Evolutionary conservation across 1,140 invertebrate genomes (phyloP), one percentile per base, ranked within the genome.

Genomic region (Pseudomyrmex sp.): DNA sequence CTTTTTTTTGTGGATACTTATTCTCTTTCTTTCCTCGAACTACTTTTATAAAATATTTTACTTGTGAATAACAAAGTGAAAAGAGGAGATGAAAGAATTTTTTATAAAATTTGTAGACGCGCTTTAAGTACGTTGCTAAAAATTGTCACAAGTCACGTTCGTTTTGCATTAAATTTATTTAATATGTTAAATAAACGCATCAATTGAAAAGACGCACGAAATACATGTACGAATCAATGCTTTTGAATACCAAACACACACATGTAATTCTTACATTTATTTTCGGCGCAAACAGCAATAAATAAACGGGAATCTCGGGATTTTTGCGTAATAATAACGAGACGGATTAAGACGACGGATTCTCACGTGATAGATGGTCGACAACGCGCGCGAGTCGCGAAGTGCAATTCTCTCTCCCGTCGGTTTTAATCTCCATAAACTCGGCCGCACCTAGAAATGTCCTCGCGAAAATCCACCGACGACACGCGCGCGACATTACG

Each of bases 371-470:
- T 70, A 23, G 65, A 18, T 61, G 46, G 23, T 20, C 59, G 46
- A 44, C 65, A 44, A 59, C 35, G 35, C 35, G 35, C 35, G 26
- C 1, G 59, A 56, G 50, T 0, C 20, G 26, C 66, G 44, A 35
- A 56, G 20, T n/a, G 54, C 58, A 70, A 54, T 85, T 65, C 35
- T 76, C 35, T 76, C 15, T 76, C 4, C 5, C 15, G 56, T 23
- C 35, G 72, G 61, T 83, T 35, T 35, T 59, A 84, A 87, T 79
- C 80, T 63, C 23, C 62, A 15, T 76, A 83, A 77, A 87, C 20
- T 83, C 54, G 72, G 52, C n/a, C 44, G 72, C 58, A 23, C 46
- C 26, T 63, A 13, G 56, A 12, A 58, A 50, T 73, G 18, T 44
- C 3, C 50, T 85, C 52, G 68, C 52, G 76, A 85, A 82, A 82